A percentile compares a stretch with the other conserved stretches of the same genome.
Conservation (phyloP, 2,888 invertebrate species). For the Lordiphosa andalusiaca region DNA sequence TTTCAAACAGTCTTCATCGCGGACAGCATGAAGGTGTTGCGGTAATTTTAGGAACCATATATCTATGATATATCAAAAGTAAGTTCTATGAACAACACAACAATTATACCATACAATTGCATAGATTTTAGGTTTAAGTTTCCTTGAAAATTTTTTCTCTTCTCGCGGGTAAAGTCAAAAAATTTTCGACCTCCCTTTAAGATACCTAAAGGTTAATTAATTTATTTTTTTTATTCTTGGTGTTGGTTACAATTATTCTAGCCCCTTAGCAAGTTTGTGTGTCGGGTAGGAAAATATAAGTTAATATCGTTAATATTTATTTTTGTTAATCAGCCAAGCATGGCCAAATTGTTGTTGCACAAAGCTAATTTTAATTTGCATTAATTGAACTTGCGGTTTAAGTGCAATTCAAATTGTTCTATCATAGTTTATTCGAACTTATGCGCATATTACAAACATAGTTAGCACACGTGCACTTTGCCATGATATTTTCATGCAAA, state of each 20-base stretch:
- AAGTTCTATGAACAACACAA: slow-evolving; percentile 94
- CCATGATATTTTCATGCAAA: slow-evolving; percentile 39
- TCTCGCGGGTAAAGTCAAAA: slow-evolving; percentile 54
- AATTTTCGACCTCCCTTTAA: slow-evolving; percentile 56
- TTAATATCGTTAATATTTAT: slow-evolving; percentile 60
- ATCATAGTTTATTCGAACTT: slow-evolving; percentile 19
- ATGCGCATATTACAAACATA: slow-evolving; percentile 29
- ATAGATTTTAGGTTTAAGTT: slow-evolving; percentile 28
- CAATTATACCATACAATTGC: slow-evolving; percentile 11
- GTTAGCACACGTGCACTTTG: slow-evolving; percentile 18
- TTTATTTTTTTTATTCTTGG: slow-evolving; percentile 39
- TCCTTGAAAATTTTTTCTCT: slow-evolving; percentile 72
- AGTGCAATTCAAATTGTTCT: slow-evolving; percentile 26
- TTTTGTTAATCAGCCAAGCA: slow-evolving; percentile 24
- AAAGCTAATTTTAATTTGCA: slow-evolving; percentile 37
- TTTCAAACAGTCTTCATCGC: slow-evolving; percentile 4
- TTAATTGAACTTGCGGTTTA: slow-evolving; percentile 44
- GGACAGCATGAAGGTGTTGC: slow-evolving; percentile 80
- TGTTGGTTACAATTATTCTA: slow-evolving; percentile 43
- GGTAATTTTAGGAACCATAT: slow-evolving; percentile 95
- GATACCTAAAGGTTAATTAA: slow-evolving; percentile 12
- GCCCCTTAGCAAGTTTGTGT: slow-evolving; percentile 28
- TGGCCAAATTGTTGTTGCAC: slow-evolving; percentile 40
- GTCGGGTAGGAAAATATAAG: slow-evolving; percentile 42
- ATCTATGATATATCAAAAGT: slow-evolving; percentile 98